A percentile compares a stretch with the other conserved stretches of the same genome.
Evolutionary conservation across 2,113 vertebrate species (phyloP).

Genomic region (Chrysemys picta): DNA sequence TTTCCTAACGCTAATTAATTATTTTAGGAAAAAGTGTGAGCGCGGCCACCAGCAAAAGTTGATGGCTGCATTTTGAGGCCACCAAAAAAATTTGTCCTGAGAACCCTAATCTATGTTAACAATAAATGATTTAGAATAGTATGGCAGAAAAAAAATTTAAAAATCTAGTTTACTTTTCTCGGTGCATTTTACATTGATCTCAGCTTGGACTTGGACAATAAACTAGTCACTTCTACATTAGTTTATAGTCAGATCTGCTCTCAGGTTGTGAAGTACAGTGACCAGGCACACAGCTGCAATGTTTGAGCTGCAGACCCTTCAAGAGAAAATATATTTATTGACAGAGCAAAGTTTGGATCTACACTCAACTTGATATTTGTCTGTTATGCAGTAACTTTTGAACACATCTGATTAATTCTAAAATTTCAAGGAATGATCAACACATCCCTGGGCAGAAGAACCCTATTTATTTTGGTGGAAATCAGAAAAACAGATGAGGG

Average conservation of each 20-base stretch:
- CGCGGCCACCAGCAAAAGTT: too few species aligned
- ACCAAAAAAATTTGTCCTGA: too few species aligned
- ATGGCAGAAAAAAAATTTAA: neutral
- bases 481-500: neutral
- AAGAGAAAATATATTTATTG: neutral
- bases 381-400: neutral
- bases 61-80: too few species aligned
- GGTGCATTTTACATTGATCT: neutral
- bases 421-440: neutral
- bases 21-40: too few species aligned
- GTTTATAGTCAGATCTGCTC: neutral
- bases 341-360: neutral
- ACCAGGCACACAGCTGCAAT: neutral
- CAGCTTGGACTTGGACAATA: neutral
- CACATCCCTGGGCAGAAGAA: neutral
- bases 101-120: neutral
- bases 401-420: neutral
- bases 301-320: neutral
- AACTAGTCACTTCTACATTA: neutral
- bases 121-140: neutral
- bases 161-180: neutral
- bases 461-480: neutral
- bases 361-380: neutral
- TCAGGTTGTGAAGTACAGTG: neutral
- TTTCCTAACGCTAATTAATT: too few species aligned